Percentiles rank a stretch among this genome's conserved stretches.
These are phyloP conservation scores for Halisarca cf. caerulea DNA, from an alignment of 37 sponge, comb jelly and placozoan species.

Conservation along the genomic window DNA sequence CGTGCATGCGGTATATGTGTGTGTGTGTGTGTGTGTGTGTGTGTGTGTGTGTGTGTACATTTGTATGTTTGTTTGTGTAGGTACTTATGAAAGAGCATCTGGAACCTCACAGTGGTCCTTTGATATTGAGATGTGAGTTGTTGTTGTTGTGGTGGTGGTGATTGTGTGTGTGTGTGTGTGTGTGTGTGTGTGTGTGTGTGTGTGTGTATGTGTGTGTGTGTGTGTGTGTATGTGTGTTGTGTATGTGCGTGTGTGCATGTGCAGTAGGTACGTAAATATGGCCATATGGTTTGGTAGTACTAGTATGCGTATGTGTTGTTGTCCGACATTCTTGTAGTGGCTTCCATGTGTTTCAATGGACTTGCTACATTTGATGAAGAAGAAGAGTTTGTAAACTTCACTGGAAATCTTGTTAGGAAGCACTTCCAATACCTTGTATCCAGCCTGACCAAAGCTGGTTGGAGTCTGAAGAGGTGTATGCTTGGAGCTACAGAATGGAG, in stretches of 20 bases:
- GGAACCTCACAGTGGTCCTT: conserved; percentile 10
- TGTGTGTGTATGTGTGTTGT: not conserved
- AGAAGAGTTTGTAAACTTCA: not conserved
- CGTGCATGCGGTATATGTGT: too few species aligned
- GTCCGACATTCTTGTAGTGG: not conserved
- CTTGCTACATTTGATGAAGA: conserved; percentile 5
- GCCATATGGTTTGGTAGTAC: too few species aligned
- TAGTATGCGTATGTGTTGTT: not conserved
- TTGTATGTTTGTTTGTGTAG: not conserved
- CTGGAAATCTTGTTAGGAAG: not conserved
- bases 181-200: conserved; percentile 27
- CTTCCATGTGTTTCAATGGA: conserved; percentile 12
- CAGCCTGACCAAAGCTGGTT: not conserved
- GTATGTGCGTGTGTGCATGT: not conserved
- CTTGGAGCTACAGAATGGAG: not conserved
- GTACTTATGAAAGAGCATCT: not conserved
- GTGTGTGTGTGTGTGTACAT: not conserved
- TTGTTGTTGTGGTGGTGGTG: not conserved
- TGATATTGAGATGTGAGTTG: not conserved
- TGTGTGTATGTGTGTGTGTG: not conserved
- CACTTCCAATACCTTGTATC: not conserved
- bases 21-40: too few species aligned
- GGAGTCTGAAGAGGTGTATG: not conserved
- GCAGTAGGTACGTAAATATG: not conserved
- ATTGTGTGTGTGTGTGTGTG: not conserved